A percentile compares a stretch with the other conserved stretches of the same genome.
These are phyloP conservation scores for Hetaerina titia DNA, from an alignment of 2,888 invertebrate genomes.

Conservation along the genomic window DNA sequence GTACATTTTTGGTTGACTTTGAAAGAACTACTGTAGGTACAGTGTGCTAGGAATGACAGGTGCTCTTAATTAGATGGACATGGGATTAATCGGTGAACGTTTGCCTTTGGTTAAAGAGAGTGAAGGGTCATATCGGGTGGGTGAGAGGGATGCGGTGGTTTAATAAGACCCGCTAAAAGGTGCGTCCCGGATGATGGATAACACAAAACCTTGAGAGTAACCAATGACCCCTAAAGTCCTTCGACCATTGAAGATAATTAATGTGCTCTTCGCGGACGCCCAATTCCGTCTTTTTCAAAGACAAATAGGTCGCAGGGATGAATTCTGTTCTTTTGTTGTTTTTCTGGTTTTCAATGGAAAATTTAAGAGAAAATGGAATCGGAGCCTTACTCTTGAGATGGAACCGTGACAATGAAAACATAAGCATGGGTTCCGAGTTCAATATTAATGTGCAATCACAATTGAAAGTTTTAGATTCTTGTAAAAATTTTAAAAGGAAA, in stretches of 20 bases:
- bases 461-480: too few species aligned
- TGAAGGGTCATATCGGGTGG: background rate
- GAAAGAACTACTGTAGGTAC: background rate
- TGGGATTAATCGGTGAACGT: background rate
- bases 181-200: background rate
- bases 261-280: background rate
- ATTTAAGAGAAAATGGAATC: too few species aligned
- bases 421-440: too few species aligned
- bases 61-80: background rate
- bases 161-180: conserved; percentile 5
- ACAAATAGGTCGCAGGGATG: background rate
- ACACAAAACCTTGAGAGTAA: background rate
- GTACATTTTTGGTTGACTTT: background rate
- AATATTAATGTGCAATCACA: too few species aligned
- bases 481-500: too few species aligned
- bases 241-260: background rate
- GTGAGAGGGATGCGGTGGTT: background rate
- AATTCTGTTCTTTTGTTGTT: background rate
- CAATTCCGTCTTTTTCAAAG: background rate
- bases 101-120: background rate
- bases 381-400: too few species aligned
- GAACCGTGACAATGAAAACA: too few species aligned
- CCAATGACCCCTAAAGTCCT: background rate
- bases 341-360: background rate
- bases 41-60: background rate